A percentile compares a stretch with the other conserved stretches of the same genome.
phyloP scores from a whole-genome alignment of 2,113 vertebrate genomes.

The Malurus alboscapulatus region DNA sequence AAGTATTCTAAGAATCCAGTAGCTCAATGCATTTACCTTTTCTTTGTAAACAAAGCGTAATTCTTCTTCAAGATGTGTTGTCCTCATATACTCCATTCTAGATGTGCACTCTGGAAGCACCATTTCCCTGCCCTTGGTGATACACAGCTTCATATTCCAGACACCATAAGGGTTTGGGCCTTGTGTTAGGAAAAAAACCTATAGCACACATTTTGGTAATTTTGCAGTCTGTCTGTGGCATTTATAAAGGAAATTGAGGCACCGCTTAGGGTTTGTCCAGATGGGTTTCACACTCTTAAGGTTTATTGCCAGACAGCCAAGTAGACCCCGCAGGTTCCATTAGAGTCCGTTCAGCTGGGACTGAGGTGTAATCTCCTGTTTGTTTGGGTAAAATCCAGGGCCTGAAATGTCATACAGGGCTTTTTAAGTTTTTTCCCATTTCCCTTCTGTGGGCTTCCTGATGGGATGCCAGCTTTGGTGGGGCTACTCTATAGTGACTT shows the following conservation, averaged over 20 bases:
- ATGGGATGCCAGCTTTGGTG: slow-evolving; percentile 5
- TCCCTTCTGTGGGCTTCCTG: slow-evolving; percentile 35
- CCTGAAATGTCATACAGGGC: not conserved
- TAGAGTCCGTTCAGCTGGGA: not conserved
- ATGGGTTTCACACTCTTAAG: not conserved
- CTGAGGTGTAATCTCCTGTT: not conserved
- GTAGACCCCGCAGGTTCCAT: not conserved
- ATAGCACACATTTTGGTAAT: not conserved
- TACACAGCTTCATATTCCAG: not conserved
- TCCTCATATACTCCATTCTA: slow-evolving; percentile 70
- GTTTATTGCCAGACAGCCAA: not conserved
- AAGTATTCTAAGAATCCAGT: not conserved
- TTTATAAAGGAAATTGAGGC: slow-evolving; percentile 3
- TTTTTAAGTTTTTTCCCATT: not conserved
- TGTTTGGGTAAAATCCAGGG: not conserved
- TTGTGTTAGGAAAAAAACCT: not conserved
- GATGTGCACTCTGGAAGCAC: slow-evolving; percentile 61
- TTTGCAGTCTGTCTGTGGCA: not conserved
- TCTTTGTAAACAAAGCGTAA: slow-evolving; percentile 37
- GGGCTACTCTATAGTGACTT: not conserved
- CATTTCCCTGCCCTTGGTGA: slow-evolving; percentile 40
- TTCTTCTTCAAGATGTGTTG: slow-evolving; percentile 71
- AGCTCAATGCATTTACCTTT: not conserved
- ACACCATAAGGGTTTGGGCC: not conserved
- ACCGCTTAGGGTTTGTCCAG: not conserved